Percentiles rank a stretch among this genome's conserved stretches.
These are phyloP conservation scores for Chirona hameri DNA, from an alignment of 2,888 invertebrate genomes.

Conservation along the genomic window DNA sequence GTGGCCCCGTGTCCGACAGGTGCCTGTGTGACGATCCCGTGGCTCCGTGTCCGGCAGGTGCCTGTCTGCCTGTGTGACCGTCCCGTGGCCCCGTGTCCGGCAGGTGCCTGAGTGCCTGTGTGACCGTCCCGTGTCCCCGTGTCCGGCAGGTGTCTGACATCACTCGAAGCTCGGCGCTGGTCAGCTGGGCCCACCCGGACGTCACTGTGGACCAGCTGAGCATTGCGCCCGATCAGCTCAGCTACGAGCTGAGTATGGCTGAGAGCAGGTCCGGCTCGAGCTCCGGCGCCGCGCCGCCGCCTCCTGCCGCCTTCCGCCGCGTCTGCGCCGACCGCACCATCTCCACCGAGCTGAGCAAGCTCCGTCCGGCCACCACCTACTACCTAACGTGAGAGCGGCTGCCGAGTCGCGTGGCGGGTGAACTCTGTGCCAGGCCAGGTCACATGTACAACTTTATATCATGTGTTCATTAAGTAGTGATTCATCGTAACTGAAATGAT, in stretches of 20 bases:
- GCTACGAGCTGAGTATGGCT: constrained; percentile 9
- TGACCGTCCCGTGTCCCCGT: too few species aligned
- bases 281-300: background rate
- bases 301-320: background rate
- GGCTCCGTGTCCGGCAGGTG: too few species aligned
- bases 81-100: too few species aligned
- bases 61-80: too few species aligned
- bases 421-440: too few species aligned
- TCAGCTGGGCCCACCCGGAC: constrained; percentile 47
- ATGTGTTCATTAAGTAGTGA: too few species aligned
- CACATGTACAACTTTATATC: too few species aligned
- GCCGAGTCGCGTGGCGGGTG: background rate
- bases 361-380: constrained; percentile 14
- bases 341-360: background rate
- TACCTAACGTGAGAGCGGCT: background rate
- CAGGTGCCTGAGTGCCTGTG: too few species aligned
- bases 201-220: constrained; percentile 52
- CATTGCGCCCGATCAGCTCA: constrained; percentile 23
- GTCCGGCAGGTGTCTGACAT: background rate
- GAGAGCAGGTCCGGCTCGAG: background rate
- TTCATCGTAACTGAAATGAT: too few species aligned
- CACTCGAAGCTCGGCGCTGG: constrained; percentile 34
- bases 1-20: too few species aligned
- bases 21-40: too few species aligned
- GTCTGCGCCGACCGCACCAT: background rate